Conservation (phyloP, 2,113 vertebrate species). For the Epinephelus fuscoguttatus region DNA sequence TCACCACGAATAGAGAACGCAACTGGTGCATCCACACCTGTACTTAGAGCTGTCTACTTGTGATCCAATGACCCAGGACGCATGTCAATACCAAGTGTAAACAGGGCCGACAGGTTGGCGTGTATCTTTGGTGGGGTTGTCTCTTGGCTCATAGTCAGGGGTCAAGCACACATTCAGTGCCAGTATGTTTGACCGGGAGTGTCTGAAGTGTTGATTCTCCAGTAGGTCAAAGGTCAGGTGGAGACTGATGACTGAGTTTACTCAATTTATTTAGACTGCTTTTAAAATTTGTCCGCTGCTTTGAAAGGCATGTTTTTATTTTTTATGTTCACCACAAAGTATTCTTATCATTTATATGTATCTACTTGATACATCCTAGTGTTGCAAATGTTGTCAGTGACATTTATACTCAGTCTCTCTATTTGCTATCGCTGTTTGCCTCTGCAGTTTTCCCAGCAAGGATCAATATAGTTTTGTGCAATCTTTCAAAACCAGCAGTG, state of each 20-base stretch:
- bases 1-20: too few species aligned
- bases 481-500: neutral
- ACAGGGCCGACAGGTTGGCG: neutral
- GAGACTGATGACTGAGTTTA: slow-evolving; percentile 26
- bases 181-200: slow-evolving; percentile 43
- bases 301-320: neutral
- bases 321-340: neutral
- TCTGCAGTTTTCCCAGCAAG: neutral
- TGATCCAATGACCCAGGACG: too few species aligned
- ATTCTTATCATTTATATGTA: neutral
- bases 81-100: too few species aligned
- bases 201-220: slow-evolving; percentile 65
- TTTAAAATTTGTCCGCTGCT: neutral
- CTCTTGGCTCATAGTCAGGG: slow-evolving; percentile 5
- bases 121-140: slow-evolving; percentile 10
- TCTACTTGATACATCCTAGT: neutral
- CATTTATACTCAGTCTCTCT: neutral
- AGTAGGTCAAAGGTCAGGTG: slow-evolving; percentile 62
- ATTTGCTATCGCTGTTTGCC: slow-evolving; percentile 11
- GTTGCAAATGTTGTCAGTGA: neutral
- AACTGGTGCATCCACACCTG: too few species aligned
- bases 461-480: slow-evolving; percentile 16
- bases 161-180: slow-evolving; percentile 63
- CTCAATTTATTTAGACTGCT: slow-evolving; percentile 9
- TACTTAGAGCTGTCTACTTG: too few species aligned